Conservation (phyloP, 2,888 invertebrate genomes). For the Plebejus argus region DNA sequence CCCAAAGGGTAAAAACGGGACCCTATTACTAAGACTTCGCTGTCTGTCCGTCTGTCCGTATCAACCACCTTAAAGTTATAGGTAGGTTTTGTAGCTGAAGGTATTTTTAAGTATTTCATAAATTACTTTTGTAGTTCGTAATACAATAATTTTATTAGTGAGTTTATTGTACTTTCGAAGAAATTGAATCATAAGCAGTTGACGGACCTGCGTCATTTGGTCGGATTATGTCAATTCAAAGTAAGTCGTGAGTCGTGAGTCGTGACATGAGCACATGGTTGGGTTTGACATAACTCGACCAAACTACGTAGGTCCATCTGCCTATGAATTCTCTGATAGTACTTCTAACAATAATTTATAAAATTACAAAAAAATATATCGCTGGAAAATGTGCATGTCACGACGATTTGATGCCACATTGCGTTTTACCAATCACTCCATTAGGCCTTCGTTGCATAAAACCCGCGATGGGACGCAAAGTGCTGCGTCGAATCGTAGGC, state of each 20-base stretch:
- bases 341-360: neutral
- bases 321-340: too few species aligned
- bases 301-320: too few species aligned
- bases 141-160: neutral
- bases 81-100: neutral
- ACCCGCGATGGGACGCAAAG: neutral
- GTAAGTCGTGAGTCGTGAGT: too few species aligned
- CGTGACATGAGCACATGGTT: too few species aligned
- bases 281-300: too few species aligned
- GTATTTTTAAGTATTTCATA: neutral
- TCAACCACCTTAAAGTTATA: neutral
- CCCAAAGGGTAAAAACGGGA: too few species aligned
- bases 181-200: too few species aligned
- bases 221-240: too few species aligned
- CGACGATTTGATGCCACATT: neutral
- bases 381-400: neutral
- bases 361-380: neutral
- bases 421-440: neutral
- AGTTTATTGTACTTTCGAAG: neutral
- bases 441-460: neutral
- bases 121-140: neutral
- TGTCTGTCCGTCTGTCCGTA: too few species aligned
- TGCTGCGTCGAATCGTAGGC: conserved; percentile 3
- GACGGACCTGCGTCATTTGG: too few species aligned
- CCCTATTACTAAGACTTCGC: too few species aligned